Evolutionary conservation across 2,113 vertebrate species (phyloP), one percentile per base, ranked within the genome.

Genomic region (Vidua chalybeata): DNA sequence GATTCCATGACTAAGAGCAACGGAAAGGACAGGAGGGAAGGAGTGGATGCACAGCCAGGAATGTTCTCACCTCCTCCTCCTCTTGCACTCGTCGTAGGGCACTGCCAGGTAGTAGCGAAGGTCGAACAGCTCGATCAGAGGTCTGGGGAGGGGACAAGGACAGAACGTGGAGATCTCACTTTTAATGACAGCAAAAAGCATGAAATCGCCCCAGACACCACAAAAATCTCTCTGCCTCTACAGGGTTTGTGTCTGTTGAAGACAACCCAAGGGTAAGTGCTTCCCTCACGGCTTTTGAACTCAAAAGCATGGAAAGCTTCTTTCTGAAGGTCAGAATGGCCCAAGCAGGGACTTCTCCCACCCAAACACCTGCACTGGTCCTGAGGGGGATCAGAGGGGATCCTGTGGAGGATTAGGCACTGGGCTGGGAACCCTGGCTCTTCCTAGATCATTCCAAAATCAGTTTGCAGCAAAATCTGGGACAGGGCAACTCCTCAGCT

Each of bases 81-180:
- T 97, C 94, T 99, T 99, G 98, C 99, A 99, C 86, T 99, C 99
- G 17, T 99, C 98, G 0, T 99, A 99, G 0, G 99, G 99, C 93
- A 99, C 98, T 12, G 98, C 98, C 98, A 99, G 97, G 96, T 99
- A 99, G 93, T 98, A 99, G 16, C 98, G 97, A 12, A 98, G 96
- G 97, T 98, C 98, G 3, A 99, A 98, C 31, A 99, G 96, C 76
- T 99, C 98, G 56, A 98, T 95, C 98, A 99, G 98, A 22, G 99
- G 99, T 82, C 99, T 99, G 92, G 22, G 41, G 1, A 79, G 51
- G 49, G 37, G 2, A 93, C 62, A 54, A 49, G 64, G 71, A 63
- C 86, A 71, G 4, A 81, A 21, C 0, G 1, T 5, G 21, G 7
- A 11, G 6, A n/a, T 28, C 13, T 15, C 10, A 28, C 28, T 54